Percentiles rank a stretch among this genome's conserved stretches.
Conservation (phyloP, 2,113 vertebrate genomes). For the Chlorodrepanis virens region DNA sequence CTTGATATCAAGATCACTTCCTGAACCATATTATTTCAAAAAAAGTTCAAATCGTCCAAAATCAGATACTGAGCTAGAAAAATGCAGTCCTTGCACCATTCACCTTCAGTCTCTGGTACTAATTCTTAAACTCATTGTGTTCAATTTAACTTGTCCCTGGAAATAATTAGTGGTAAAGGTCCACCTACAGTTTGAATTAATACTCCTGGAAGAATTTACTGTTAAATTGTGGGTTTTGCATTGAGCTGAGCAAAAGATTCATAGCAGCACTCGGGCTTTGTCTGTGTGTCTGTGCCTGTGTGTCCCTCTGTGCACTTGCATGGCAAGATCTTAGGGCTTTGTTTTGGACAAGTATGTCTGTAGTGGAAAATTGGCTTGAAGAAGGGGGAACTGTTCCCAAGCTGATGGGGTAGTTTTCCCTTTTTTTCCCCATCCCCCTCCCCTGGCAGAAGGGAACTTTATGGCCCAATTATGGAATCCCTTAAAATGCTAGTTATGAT, state of each 20-base stretch:
- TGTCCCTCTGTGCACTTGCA: neutral
- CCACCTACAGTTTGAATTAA: constrained; percentile 9
- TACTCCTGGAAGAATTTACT: neutral
- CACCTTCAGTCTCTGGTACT: neutral
- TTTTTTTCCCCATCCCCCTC: neutral
- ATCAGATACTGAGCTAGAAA: neutral
- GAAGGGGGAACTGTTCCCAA: neutral
- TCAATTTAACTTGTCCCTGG: neutral
- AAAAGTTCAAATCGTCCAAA: neutral
- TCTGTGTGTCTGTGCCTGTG: neutral
- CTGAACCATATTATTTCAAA: neutral
- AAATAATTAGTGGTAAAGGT: constrained; percentile 29
- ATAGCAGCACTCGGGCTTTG: neutral
- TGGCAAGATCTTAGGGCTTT: neutral
- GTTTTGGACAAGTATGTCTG: neutral
- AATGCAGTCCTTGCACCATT: neutral
- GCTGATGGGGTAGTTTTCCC: neutral
- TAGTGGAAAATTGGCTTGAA: neutral
- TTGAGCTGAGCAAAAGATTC: neutral
- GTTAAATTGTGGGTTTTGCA: neutral
- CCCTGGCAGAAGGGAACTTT: constrained; percentile 37
- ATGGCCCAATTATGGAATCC: constrained; percentile 51
- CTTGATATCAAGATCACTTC: neutral
- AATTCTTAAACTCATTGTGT: neutral
- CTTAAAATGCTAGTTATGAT: constrained; percentile 63